These are phyloP conservation scores for Aphodius granarius DNA, from an alignment of 2,888 invertebrate species.

Conservation along the genomic window DNA sequence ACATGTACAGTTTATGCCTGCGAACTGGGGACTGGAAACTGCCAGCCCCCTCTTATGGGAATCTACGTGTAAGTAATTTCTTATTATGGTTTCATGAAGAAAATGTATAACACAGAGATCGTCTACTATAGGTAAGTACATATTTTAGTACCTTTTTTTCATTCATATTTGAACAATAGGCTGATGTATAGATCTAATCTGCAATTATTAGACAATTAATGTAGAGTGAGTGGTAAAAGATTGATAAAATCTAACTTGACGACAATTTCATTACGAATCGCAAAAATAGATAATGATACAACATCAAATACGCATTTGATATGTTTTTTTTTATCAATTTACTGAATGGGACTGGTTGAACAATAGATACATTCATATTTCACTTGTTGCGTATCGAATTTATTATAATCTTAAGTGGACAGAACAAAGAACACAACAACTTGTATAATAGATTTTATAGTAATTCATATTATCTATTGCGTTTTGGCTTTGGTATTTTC, in stretches of 20 bases:
- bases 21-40: too few relatives aligned
- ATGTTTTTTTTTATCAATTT: background rate
- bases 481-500: background rate
- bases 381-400: background rate
- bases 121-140: too few relatives aligned
- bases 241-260: background rate
- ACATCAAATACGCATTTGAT: background rate
- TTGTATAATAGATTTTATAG: too few relatives aligned
- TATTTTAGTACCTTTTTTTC: background rate
- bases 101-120: too few relatives aligned
- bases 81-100: too few relatives aligned
- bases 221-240: background rate
- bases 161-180: background rate
- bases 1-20: too few relatives aligned
- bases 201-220: background rate
- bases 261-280: background rate
- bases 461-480: too few relatives aligned
- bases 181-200: background rate
- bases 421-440: too few relatives aligned
- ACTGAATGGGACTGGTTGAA: background rate
- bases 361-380: background rate
- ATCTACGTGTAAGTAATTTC: too few relatives aligned
- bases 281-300: background rate
- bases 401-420: background rate
- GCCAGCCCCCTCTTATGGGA: too few relatives aligned